These are phyloP conservation scores for Lutjanus argentimaculatus DNA, from an alignment of 2,797 vertebrate species.

Conservation along the genomic window DNA sequence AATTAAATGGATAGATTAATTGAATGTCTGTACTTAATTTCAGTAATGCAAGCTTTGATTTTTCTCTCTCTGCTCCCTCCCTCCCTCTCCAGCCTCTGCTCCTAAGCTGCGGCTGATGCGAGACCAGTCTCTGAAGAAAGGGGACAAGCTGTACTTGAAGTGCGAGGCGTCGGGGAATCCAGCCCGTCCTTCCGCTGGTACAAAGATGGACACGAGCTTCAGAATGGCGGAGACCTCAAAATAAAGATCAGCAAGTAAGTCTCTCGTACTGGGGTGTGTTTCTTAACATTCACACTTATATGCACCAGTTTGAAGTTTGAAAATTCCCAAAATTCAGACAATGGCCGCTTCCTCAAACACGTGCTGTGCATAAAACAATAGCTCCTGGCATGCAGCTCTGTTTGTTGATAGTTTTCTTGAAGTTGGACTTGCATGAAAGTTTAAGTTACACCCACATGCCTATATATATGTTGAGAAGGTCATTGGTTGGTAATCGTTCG, in stretches of 20 bases:
- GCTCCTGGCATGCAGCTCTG: not conserved
- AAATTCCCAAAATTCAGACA: not conserved
- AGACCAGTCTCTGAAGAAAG: slow-evolving; percentile 91
- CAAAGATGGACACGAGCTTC: slow-evolving; percentile 96
- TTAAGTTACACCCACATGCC: not conserved
- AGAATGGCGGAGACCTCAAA: slow-evolving; percentile 94
- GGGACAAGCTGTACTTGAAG: slow-evolving; percentile 94
- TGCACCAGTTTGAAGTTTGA: not conserved
- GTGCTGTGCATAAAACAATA: not conserved
- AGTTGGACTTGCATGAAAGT: not conserved
- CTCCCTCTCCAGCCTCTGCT: slow-evolving; percentile 86
- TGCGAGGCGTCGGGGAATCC: slow-evolving; percentile 94
- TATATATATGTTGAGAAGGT: not conserved
- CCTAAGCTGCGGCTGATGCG: slow-evolving; percentile 94
- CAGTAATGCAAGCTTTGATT: slow-evolving; percentile 59
- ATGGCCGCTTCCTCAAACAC: not conserved
- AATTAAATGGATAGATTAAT: slow-evolving; percentile 42
- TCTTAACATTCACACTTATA: not conserved
- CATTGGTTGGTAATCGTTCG: not conserved
- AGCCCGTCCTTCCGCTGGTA: slow-evolving; percentile 96
- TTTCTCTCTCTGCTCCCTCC: slow-evolving; percentile 12
- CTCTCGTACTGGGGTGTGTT: not conserved
- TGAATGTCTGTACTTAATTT: slow-evolving; percentile 49
- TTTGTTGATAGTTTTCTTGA: not conserved
- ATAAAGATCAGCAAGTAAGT: slow-evolving; percentile 97